A percentile compares a stretch with the other conserved stretches of the same genome.
Conservation (phyloP, 2,113 vertebrate species). For the Papio anubis region DNA sequence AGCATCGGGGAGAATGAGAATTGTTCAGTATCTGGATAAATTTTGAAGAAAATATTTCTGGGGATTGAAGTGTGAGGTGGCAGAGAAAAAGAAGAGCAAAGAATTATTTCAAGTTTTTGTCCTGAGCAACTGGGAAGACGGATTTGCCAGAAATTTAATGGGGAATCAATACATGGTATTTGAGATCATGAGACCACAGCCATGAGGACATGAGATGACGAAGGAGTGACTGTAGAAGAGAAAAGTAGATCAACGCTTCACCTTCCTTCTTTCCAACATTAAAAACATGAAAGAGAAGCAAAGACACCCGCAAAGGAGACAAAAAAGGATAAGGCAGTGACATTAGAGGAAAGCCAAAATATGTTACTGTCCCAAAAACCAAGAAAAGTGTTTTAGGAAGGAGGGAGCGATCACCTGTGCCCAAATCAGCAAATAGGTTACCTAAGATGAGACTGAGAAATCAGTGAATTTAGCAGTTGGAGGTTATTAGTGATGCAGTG, state of each 20-base stretch:
- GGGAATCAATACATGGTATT: neutral
- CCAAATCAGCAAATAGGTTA: neutral
- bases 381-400: neutral
- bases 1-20: neutral
- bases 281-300: neutral
- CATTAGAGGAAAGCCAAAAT: neutral
- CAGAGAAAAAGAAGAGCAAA: neutral
- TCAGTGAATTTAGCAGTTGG: neutral
- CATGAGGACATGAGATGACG: neutral
- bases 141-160: neutral
- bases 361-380: neutral
- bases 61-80: fast-evolving
- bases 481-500: neutral
- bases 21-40: neutral
- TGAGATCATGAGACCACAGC: no score
- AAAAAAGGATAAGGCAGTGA: neutral
- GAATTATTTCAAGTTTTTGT: neutral
- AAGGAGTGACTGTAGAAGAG: neutral
- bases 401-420: neutral
- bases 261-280: neutral
- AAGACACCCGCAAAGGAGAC: fast-evolving
- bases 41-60: neutral
- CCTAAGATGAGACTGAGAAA: neutral
- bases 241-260: neutral
- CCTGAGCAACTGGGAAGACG: neutral